Conservation (phyloP, 2,113 vertebrate species). For the Baryphthengus martii region DNA sequence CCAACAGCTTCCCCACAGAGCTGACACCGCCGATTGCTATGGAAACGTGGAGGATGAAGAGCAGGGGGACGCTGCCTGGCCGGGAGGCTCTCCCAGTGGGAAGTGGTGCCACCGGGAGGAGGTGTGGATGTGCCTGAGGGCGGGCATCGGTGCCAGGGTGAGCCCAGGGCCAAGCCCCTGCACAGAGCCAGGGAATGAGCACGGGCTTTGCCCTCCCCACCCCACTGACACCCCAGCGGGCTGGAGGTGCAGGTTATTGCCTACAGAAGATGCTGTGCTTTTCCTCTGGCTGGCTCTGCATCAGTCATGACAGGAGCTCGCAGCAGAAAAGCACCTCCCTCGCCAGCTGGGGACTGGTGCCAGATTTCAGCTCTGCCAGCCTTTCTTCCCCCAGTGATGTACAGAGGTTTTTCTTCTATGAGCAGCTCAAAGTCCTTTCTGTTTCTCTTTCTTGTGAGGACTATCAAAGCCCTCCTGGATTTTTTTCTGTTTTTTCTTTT, state of each 20-base stretch:
- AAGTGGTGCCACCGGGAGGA: background rate
- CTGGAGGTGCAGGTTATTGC: background rate
- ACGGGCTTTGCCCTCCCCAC: fast-evolving
- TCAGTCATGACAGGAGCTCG: background rate
- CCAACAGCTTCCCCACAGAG: background rate
- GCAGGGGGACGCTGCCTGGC: background rate
- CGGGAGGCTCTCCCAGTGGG: background rate
- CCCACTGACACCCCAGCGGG: fast-evolving
- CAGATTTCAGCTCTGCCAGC: background rate
- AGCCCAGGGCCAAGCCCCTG: background rate
- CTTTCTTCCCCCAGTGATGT: background rate
- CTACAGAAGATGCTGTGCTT: background rate
- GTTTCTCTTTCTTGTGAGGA: constrained; percentile 23
- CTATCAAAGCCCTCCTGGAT: background rate
- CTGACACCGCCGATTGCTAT: constrained; percentile 36
- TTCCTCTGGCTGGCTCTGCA: constrained; percentile 3
- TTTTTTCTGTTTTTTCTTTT: background rate
- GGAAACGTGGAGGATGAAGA: background rate
- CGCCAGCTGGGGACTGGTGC: background rate
- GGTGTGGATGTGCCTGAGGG: background rate
- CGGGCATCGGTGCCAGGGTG: background rate
- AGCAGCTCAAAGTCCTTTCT: constrained; percentile 39
- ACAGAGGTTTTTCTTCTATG: background rate
- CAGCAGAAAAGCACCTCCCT: constrained; percentile 31
- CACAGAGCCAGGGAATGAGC: fast-evolving